Percentiles rank a stretch among this genome's conserved stretches.
phyloP scores from a whole-genome alignment of 2,888 invertebrate species.

The Microctonus aethiopoides region DNA sequence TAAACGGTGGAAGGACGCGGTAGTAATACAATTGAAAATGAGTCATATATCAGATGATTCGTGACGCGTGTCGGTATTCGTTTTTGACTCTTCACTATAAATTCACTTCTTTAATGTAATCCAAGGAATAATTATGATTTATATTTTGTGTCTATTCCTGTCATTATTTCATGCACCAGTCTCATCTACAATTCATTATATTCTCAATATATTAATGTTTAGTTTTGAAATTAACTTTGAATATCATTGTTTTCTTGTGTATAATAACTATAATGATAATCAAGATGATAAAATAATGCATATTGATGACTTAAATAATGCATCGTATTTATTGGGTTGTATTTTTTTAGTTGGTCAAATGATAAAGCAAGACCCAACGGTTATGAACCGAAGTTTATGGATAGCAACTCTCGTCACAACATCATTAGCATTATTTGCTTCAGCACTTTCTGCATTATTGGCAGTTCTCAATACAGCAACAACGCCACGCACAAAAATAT shows the following conservation, averaged over 20 bases:
- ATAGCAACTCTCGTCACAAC: slow-evolving; percentile 78
- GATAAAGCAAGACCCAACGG: slow-evolving; percentile 73
- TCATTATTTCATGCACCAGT: slow-evolving; percentile 8
- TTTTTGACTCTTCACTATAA: slow-evolving; percentile 15
- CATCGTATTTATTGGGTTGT: slow-evolving; percentile 3
- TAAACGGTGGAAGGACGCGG: not conserved
- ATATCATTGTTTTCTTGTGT: too few relatives aligned
- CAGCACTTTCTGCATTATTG: slow-evolving; percentile 78
- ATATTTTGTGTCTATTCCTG: not conserved
- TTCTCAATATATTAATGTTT: not conserved
- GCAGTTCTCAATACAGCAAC: slow-evolving; percentile 85
- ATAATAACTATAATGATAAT: too few relatives aligned
- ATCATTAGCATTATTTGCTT: slow-evolving; percentile 76
- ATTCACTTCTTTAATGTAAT: not conserved
- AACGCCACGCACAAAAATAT: slow-evolving; percentile 75
- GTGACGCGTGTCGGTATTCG: slow-evolving; percentile 28
- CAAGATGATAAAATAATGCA: too few relatives aligned
- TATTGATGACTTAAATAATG: too few relatives aligned
- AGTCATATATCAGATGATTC: slow-evolving; percentile 34
- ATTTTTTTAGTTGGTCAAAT: slow-evolving; percentile 72
- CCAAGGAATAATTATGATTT: not conserved
- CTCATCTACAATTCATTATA: not conserved
- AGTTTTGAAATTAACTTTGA: not conserved
- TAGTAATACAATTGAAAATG: slow-evolving; percentile 5
- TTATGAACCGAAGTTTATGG: slow-evolving; percentile 81